These are phyloP conservation scores for Umimayanthus chanpuru DNA, from an alignment of 92 coral and sea anemone species.

Conservation along the genomic window DNA sequence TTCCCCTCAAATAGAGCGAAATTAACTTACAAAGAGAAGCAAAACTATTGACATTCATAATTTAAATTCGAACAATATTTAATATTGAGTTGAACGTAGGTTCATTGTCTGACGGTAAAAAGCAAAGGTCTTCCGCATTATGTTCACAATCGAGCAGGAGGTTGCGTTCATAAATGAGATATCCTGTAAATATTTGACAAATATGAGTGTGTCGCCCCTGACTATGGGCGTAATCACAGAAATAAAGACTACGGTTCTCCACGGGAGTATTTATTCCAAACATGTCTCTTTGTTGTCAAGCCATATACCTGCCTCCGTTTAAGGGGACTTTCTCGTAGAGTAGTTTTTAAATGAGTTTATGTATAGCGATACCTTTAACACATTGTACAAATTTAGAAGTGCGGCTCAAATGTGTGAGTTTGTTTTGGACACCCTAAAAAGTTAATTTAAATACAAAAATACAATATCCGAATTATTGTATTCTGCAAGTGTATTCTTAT, in stretches of 20 bases:
- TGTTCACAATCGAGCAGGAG: background rate
- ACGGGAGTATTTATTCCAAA: conserved; percentile 7
- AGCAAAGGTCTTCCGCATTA: background rate
- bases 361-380: background rate
- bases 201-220: background rate
- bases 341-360: background rate
- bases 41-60: conserved; percentile 22
- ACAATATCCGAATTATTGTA: background rate
- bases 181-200: conserved; percentile 34
- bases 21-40: conserved; percentile 28
- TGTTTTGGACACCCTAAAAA: background rate
- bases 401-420: background rate
- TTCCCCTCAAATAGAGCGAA: conserved; percentile 22
- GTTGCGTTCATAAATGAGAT: background rate
- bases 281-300: background rate
- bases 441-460: background rate
- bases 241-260: conserved; percentile 22
- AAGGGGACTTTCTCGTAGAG: background rate
- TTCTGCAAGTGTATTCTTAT: background rate
- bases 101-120: background rate
- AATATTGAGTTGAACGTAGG: conserved; percentile 34
- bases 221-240: background rate
- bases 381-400: background rate
- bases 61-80: conserved; percentile 42
- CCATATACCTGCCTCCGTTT: background rate